Base-by-base conservation (phyloP, 92 coral and sea anemone genomes). In the Phenganax subtilis region DNA sequence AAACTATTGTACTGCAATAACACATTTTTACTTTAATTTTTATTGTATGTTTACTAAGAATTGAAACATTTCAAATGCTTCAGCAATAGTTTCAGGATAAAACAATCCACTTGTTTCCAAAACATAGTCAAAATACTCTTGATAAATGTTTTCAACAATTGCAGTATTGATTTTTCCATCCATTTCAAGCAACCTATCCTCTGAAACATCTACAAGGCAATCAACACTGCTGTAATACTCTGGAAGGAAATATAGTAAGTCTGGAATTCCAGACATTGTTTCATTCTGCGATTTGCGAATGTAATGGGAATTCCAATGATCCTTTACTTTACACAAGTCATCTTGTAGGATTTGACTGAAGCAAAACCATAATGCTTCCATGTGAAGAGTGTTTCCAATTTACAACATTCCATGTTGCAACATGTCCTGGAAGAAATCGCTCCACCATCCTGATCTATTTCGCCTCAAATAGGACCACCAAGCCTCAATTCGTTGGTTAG, bases 61-160 rank as follows among this genome's bases (percentile, higher is more conserved):
- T 17, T 73, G 78, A 73, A 51, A 73, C 28, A 73, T 51, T 12
- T 73, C 25, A 73, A 73, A 73, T 73, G 59, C 78, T 51, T 55
- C 78, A 51, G 58, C 15, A 9, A 51, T 17, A 54, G 10, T 54
- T 51, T 73, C 78, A 12, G 78, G 78, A 55, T 51, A 51, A 51
- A 16, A 51, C 78, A 57, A 73, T 14, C 60, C 28, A 8, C 15
- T 54, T 9, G 29, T 55, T 54, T 73, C 78, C 11, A 51, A 51
- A 16, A 73, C 78, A 73, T 73, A 73, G 8, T 73, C 78, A 73
- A 73, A 73, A 54, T 73, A 73, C 30, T 73, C 78, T 53, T 53
- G 3, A 54, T 73, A 73, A 53, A 51, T 73, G 60, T 73, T 54
- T 53, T 44, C 78, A 6, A 6, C 1, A 65, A 65, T 44, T 17